Base-by-base conservation (phyloP, 2,888 invertebrate genomes). In the Villa cingulata region DNA sequence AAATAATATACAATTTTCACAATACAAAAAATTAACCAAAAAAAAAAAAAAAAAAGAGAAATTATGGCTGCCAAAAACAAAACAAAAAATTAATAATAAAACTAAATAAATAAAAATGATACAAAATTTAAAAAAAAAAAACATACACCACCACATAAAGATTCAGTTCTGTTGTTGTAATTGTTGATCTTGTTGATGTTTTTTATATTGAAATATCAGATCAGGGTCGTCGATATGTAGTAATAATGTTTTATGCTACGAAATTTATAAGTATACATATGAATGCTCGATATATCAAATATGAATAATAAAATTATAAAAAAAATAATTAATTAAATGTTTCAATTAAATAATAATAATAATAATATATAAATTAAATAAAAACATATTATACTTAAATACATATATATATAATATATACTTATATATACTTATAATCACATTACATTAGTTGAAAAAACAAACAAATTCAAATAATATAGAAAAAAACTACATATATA, bases 141-240 rank as follows among this genome's bases (percentile, higher is more conserved):
- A 48, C 12, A 19, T 39, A 14, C 15, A 36, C 5, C 34, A 45
- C 17, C 27, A n/a, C 27, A 40, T 48, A 48, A 46, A 51, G 50
- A 54, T 57, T 57, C 57, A 58, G 57, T 57, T 58, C 57, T 55
- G 56, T 58, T 58, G 55, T 57, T 57, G 55, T 53, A 54, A 51
- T 56, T 56, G 58, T 56, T 57, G 57, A 57, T 54, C 55, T 57
- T 56, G 57, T 56, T 55, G 58, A 56, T 57, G 57, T 54, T 56
- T 54, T 23, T 23, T 23, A 7, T 19, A 46, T 44, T 43, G 52
- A 53, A n/a, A 51, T 46, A 50, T 54, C 53, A 54, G 54, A 56
- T 54, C 54, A 56, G 54, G 55, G 52, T 55, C 54, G 55, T 54
- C 51, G 53, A 54, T n/a, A n/a, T 49, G 49, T 52, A 43, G 49